Conservation (phyloP, 1,140 invertebrate genomes). For the Hyphantria cunea region DNA sequence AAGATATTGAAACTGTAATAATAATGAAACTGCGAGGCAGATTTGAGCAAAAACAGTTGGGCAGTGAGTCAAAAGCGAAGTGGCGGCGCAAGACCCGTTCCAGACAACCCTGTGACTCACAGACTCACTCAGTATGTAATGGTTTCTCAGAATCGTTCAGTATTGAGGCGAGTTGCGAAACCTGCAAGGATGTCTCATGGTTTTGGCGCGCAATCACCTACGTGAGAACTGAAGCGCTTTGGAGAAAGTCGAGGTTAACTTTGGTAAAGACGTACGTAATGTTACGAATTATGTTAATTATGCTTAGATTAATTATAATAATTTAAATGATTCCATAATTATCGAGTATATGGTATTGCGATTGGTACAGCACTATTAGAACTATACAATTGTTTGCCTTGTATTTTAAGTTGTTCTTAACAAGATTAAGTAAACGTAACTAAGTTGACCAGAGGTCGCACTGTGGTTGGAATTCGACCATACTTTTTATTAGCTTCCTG, state of each 20-base stretch:
- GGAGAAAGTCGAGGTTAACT: conserved; percentile 30
- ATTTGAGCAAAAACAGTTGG: conserved; percentile 21
- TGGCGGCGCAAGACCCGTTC: conserved; percentile 19
- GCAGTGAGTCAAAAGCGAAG: conserved; percentile 19
- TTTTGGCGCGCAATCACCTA: conserved; percentile 29
- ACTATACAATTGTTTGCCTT: too few species aligned
- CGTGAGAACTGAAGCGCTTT: conserved; percentile 36
- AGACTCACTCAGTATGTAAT: conserved; percentile 55
- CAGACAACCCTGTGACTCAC: conserved; percentile 31
- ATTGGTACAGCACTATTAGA: too few species aligned
- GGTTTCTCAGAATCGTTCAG: conserved; percentile 69
- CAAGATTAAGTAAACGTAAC: too few species aligned
- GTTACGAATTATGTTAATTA: neutral
- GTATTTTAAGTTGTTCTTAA: too few species aligned
- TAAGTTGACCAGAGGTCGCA: too few species aligned
- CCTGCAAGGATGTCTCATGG: conserved; percentile 35
- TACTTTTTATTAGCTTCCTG: too few species aligned
- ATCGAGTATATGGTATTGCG: too few species aligned
- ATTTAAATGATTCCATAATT: too few species aligned
- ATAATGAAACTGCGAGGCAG: neutral
- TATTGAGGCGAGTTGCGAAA: conserved; percentile 60
- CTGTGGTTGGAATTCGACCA: too few species aligned
- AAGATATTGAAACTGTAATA: too few species aligned
- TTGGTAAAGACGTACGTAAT: neutral
- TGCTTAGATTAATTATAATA: too few species aligned